Evolutionary conservation across 2,113 vertebrate genomes (phyloP).

Genomic region (Phaethornis superciliosus): DNA sequence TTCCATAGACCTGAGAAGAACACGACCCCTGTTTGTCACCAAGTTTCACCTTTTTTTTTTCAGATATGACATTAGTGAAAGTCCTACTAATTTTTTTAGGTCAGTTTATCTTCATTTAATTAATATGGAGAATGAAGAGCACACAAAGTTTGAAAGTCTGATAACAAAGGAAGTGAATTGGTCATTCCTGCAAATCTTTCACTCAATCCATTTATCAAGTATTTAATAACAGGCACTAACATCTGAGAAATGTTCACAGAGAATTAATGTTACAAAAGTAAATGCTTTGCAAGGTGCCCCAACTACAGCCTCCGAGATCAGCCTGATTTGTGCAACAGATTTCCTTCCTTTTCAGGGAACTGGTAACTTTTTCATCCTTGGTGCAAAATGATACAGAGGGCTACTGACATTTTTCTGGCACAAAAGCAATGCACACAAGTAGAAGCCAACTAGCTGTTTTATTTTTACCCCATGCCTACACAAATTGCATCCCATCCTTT

Average conservation of each 20-base stretch:
- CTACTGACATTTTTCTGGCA: background rate
- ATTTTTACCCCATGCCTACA: background rate
- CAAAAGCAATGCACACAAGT: background rate
- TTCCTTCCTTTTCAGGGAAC: background rate
- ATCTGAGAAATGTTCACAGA: background rate
- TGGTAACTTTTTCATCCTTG: background rate
- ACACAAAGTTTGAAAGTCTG: background rate
- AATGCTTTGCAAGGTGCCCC: constrained; percentile 10
- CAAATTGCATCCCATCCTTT: background rate
- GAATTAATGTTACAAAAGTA: background rate
- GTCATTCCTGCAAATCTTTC: background rate
- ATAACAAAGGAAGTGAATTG: background rate
- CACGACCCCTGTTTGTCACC: background rate
- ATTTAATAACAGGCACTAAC: background rate
- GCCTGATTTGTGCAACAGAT: background rate
- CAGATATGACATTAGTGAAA: background rate
- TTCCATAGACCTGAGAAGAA: background rate
- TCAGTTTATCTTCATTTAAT: background rate
- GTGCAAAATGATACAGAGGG: background rate
- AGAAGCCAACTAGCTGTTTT: background rate
- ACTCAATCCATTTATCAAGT: background rate
- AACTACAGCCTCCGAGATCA: background rate
- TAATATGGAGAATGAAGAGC: background rate
- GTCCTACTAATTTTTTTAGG: background rate
- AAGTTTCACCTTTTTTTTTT: background rate